Percentiles rank a stretch among this genome's conserved stretches.
Conservation (phyloP, 1,140 invertebrate species). For the Plutomurus gul region DNA sequence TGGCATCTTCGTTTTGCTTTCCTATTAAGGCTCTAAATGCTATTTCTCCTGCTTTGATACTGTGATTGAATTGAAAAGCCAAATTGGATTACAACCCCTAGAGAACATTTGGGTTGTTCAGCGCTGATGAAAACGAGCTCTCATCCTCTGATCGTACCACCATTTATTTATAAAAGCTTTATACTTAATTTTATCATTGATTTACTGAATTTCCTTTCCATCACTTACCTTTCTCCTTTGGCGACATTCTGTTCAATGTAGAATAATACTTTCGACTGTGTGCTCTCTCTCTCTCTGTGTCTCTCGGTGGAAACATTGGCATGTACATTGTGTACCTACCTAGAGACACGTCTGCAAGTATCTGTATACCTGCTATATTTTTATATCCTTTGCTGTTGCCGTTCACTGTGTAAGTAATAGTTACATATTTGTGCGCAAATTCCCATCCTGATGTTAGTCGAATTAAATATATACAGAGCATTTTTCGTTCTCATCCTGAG, state of each 20-base stretch:
- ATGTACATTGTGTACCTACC: too few species aligned
- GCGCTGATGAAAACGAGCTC: constrained; percentile 49
- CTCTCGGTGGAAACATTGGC: too few species aligned
- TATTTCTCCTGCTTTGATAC: constrained; percentile 49
- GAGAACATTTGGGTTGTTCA: constrained; percentile 54
- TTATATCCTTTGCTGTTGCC: too few species aligned
- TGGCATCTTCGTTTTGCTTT: constrained; percentile 20
- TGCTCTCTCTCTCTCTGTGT: neutral
- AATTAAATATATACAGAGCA: neutral
- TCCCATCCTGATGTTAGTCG: too few species aligned
- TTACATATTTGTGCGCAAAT: neutral
- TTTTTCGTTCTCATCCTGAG: neutral
- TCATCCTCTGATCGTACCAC: constrained; percentile 38
- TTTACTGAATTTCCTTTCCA: constrained; percentile 46
- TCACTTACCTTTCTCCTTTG: constrained; percentile 40
- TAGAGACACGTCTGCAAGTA: too few species aligned
- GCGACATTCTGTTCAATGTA: neutral
- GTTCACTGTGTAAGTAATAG: too few species aligned
- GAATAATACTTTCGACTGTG: neutral
- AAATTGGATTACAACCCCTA: constrained; percentile 55
- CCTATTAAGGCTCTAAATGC: constrained; percentile 49
- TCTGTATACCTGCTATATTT: too few species aligned
- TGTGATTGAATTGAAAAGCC: constrained; percentile 55
- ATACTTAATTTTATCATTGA: constrained; percentile 53
- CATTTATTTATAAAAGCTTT: constrained; percentile 54